phyloP scores from a whole-genome alignment of 2,797 vertebrate species.

The Anguilla anguilla region DNA sequence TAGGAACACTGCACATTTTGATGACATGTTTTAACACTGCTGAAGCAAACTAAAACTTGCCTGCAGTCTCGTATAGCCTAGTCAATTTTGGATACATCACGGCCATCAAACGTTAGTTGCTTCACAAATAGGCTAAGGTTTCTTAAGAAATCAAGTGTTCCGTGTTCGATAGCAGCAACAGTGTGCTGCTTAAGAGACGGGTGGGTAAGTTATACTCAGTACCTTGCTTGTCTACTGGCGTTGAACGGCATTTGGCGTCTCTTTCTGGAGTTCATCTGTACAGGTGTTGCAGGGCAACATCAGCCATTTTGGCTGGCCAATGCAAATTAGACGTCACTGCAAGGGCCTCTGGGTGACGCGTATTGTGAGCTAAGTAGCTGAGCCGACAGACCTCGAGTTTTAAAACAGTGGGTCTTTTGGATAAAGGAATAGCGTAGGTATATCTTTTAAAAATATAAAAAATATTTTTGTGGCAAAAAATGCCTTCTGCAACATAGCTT shows the following conservation, averaged over 20 bases:
- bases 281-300: constrained; percentile 70
- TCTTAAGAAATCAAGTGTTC: not conserved
- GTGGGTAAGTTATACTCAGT: constrained; percentile 34
- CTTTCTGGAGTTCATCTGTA: constrained; percentile 63
- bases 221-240: constrained; percentile 68
- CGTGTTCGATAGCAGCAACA: not conserved
- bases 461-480: not conserved
- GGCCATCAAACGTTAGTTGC: not conserved
- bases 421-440: not conserved
- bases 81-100: not conserved
- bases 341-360: not conserved
- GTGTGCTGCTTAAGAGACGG: not conserved
- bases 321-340: not conserved
- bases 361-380: not conserved
- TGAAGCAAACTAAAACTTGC: not conserved
- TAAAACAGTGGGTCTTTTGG: not conserved
- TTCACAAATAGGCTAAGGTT: not conserved
- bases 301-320: constrained; percentile 66
- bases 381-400: not conserved
- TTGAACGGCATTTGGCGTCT: constrained; percentile 66
- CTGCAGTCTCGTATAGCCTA: not conserved
- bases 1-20: not conserved
- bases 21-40: not conserved
- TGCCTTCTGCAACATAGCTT: not conserved
- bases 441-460: too few species aligned